Base-by-base conservation (phyloP, 2,113 vertebrate genomes). In the Scomber japonicus region DNA sequence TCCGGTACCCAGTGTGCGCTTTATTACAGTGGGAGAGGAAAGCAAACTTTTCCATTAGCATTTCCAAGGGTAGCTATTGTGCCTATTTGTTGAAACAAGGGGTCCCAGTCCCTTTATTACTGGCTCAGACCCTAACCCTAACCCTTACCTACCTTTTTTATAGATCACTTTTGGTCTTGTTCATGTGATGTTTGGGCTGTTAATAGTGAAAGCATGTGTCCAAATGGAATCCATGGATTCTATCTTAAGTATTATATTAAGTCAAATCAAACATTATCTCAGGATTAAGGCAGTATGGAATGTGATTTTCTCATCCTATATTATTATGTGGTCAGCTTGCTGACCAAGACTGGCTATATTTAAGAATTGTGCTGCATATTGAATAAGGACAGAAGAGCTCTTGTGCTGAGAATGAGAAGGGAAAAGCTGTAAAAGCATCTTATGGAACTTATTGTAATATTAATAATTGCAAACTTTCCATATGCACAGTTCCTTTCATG, bases 1-100 rank as follows among this genome's bases (percentile, higher is more conserved):
- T 83, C 30, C 56, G 50, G 79, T 72, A 70, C 51, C n/a, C 57
- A 75, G 57, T 56, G 48, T 83, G 56, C 74, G 66, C 57, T 60
- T 57, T 24, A 78, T 80, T 48, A 64, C 55, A 72, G 45, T 55
- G 48, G 27, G 30, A 75, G 50, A 72, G 45, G 24, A 60, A 53
- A 63, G 67, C 10, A 48, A 35, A 50, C 45, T 31, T 31, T 48
- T 55, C 19, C 24, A 40, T 50, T 8, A 19, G 51, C 5, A 30
- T 75, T 61, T 30, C 31, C 19, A 30, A 24, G 12, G 65, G 31
- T 50, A 67, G 48, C 54, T 78, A 3, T 74, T 64, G 59, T 72
- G 30, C 54, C 21, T 15, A 50, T 63, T 63, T 64, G n/a, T 51
- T 61, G 12, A 30, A 69, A 64, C 48, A 67, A 57, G 24, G 40